A percentile compares a stretch with the other conserved stretches of the same genome.
phyloP scores from a whole-genome alignment of 2,888 invertebrate genomes.

The Drosophila anomalata region DNA sequence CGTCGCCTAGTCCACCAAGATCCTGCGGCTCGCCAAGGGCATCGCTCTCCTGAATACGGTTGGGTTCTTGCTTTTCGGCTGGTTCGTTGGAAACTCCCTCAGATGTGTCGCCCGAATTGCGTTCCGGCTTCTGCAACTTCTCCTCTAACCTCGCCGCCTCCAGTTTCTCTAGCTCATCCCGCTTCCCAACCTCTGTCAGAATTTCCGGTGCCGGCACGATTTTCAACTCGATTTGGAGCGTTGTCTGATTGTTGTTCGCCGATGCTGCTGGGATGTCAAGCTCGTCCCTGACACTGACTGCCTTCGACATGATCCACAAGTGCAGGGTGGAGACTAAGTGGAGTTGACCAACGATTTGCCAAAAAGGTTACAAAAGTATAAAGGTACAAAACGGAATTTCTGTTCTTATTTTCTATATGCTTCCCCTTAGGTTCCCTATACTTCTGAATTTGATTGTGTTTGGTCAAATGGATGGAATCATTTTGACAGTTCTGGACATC shows the following conservation, averaged over 20 bases:
- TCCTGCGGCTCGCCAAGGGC: neutral
- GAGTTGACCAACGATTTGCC: neutral
- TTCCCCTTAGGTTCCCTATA: neutral
- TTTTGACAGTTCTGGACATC: neutral
- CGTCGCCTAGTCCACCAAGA: neutral
- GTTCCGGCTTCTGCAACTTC: neutral
- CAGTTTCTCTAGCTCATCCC: conserved; percentile 6
- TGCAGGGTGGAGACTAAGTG: conserved; percentile 2
- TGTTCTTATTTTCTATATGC: neutral
- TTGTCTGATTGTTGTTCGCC: conserved; percentile 11
- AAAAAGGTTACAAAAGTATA: conserved; percentile 12
- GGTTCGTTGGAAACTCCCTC: neutral
- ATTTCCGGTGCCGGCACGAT: neutral
- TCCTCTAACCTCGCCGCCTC: neutral
- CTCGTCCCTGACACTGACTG: conserved; percentile 5
- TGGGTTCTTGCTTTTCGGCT: neutral
- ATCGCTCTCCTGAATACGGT: neutral
- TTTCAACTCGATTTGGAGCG: conserved; percentile 4
- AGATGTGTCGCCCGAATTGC: neutral
- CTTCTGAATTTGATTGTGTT: neutral
- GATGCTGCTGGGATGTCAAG: conserved; percentile 14
- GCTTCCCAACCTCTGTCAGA: neutral
- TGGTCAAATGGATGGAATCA: neutral
- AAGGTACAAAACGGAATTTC: conserved; percentile 2
- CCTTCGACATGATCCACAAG: conserved; percentile 26